Evolutionary conservation across 92 coral and sea anemone genomes (phyloP), one percentile per base, ranked within the genome.

Genomic region (Umimayanthus kanabou): DNA sequence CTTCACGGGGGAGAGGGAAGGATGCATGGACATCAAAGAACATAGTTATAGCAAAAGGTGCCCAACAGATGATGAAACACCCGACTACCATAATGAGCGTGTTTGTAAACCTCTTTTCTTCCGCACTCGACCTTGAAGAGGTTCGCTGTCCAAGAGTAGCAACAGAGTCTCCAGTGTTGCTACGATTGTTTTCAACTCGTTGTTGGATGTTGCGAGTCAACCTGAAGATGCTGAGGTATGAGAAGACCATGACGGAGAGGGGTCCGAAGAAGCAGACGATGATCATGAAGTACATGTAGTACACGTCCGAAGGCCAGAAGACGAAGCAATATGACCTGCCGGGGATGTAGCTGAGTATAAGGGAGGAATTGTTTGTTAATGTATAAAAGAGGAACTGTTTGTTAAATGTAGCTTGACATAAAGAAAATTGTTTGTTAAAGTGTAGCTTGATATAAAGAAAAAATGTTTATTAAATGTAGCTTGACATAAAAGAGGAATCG

Each of bases 1-100:
- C 79, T 22, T 76, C 86, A 22, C 96, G 90, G 65, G 98, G 98
- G 18, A 94, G 72, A 20, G 91, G 91, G 9, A 39, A 73, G 8
- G 89, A 42, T 15, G 57, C 50, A 45, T 91, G 91, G 25, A 94
- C 93, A 76, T 94, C 93, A 10, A 89, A 67, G 66, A 94, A 89
- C 95, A 93, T 94, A 14, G 95, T 94, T 47, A 93, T 71, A 0
- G 94, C 98, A 79, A 93, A 93, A 75, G 98, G 95, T 7, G 93
- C 57, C 98, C 98, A 94, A 88, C 98, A 91, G 14, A 86, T 8
- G 20, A 88, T 61, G 61, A 94, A 94, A 33, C 90, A 92, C n/a
- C 89, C 94, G 13, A 93, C 90, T 1, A 94, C 91, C 28, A 88
- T 89, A 11, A 94, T 20, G 20, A 94, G 85, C 45, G 98, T 94